These are phyloP conservation scores for Ornithoptera priamus DNA, from an alignment of 2,888 invertebrate species.

Conservation along the genomic window DNA sequence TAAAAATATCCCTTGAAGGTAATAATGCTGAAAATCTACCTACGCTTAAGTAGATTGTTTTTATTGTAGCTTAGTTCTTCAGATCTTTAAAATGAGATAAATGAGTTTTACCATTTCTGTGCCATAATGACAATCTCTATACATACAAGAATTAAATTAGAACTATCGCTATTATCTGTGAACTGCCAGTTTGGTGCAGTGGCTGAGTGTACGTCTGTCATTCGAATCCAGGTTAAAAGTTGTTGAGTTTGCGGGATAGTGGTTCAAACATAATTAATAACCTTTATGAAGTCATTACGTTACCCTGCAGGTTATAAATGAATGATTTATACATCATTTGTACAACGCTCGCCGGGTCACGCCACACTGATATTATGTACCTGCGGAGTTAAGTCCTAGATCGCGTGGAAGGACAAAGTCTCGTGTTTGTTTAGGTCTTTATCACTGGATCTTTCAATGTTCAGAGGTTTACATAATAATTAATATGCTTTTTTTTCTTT, in stretches of 20 bases:
- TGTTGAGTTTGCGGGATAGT: not conserved
- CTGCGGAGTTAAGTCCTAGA: constrained; percentile 21
- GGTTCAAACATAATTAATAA: constrained; percentile 3
- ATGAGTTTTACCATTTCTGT: not conserved
- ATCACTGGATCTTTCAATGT: constrained; percentile 23
- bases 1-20: too few relatives aligned
- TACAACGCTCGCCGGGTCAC: constrained; percentile 12
- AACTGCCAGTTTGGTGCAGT: too few relatives aligned
- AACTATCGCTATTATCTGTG: too few relatives aligned
- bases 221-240: too few relatives aligned
- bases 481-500: constrained; percentile 10
- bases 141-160: too few relatives aligned
- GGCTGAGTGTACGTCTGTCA: too few relatives aligned
- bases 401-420: constrained; percentile 18
- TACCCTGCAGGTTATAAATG: not conserved
- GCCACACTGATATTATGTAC: constrained; percentile 21
- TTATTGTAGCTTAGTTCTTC: not conserved
- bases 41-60: too few relatives aligned
- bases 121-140: too few relatives aligned
- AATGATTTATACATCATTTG: constrained; percentile 17
- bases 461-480: constrained; percentile 15
- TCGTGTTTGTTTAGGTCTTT: constrained; percentile 25
- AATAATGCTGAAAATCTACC: too few relatives aligned
- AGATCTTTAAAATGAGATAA: not conserved
- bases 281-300: constrained; percentile 14